These are phyloP conservation scores for Malacoctenus gilli DNA, from an alignment of 2,797 vertebrate genomes.

Conservation along the genomic window DNA sequence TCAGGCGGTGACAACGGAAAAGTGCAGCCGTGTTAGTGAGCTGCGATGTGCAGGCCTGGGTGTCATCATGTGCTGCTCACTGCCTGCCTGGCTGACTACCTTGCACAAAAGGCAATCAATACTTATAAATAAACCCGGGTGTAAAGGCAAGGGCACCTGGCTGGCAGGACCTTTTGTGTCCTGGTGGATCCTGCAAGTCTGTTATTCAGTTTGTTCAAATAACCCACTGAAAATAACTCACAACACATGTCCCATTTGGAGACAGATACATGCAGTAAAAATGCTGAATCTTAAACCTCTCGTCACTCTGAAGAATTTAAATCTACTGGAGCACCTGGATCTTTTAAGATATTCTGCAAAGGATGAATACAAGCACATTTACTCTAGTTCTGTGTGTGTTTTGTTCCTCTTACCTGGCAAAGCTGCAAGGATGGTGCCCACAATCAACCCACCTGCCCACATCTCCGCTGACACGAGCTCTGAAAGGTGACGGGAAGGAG, in stretches of 20 bases:
- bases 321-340: not conserved
- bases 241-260: not conserved
- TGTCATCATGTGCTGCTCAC: conserved; percentile 63
- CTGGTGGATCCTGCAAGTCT: conserved; percentile 26
- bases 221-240: too few relatives aligned
- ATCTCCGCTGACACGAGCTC: conserved; percentile 75
- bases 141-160: conserved; percentile 79
- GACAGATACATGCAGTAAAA: conserved; percentile 4
- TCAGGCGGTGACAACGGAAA: conserved; percentile 36
- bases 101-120: conserved; percentile 78
- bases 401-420: conserved; percentile 80
- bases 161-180: conserved; percentile 42
- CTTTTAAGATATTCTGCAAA: not conserved
- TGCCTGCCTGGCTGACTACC: conserved; percentile 67
- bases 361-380: not conserved
- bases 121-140: conserved; percentile 81
- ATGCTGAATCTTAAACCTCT: not conserved
- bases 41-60: conserved; percentile 42
- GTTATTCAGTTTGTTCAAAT: conserved; percentile 3
- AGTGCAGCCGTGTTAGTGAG: conserved; percentile 43
- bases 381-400: not conserved
- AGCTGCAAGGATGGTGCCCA: conserved; percentile 70
- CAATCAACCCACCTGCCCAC: conserved; percentile 75
- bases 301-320: too few relatives aligned
- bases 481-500: conserved; percentile 51